phyloP scores from a whole-genome alignment of 2,113 vertebrate genomes.

The Piaya cayana region DNA sequence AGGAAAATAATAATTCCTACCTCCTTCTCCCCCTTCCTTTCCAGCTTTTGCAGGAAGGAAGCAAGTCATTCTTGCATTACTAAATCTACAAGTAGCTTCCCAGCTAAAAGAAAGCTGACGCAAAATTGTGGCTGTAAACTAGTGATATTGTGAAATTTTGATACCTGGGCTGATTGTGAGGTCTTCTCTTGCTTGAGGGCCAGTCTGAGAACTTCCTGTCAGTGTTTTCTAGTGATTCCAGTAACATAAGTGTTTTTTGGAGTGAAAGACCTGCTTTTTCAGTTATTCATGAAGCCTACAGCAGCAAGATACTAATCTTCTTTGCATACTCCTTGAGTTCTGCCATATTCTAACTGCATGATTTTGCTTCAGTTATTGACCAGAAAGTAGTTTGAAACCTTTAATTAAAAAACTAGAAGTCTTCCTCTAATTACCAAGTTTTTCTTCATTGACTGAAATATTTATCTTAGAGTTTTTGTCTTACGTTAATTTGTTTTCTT shows the following conservation, averaged over 20 bases:
- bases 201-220: background rate
- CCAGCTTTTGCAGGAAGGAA: background rate
- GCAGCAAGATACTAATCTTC: background rate
- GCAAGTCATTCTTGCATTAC: background rate
- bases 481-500: background rate
- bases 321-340: background rate
- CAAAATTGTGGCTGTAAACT: background rate
- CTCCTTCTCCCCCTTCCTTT: background rate
- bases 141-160: background rate
- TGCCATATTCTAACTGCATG: accelerated
- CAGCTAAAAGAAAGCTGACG: background rate
- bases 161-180: background rate
- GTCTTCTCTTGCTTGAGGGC: background rate
- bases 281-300: background rate
- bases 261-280: background rate
- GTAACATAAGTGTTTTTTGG: background rate
- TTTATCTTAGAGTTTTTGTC: background rate
- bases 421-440: background rate
- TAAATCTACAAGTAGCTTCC: background rate
- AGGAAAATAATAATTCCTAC: background rate
- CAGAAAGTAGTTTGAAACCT: background rate
- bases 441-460: background rate
- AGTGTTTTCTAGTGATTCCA: background rate
- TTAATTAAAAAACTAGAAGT: background rate
- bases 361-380: background rate